Evolutionary conservation across 1,140 invertebrate species (phyloP), one percentile per base, ranked within the genome.

Genomic region (Marisa cornuarietis): DNA sequence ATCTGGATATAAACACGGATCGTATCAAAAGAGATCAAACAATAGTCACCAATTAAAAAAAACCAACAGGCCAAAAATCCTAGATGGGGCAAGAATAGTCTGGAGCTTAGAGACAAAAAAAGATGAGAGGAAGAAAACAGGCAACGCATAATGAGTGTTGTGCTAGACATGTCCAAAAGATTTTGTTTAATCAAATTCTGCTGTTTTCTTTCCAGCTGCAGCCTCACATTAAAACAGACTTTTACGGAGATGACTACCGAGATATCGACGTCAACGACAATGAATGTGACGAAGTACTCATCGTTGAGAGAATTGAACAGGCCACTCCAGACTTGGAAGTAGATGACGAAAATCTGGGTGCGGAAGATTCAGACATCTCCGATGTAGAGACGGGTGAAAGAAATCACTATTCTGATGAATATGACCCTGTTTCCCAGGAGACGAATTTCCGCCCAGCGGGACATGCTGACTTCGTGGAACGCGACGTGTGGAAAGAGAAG

Each of bases 171-270:
- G 9, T 14, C 54, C 54, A 58, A 11, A 58, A 58, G 54, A 58
- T 14, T 14, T 1, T 58, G 54, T 18, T 18, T 58, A 11, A 58
- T 58, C 16, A 58, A 4, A 58, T 62, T 54, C 51, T 81, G 7
- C 49, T 65, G 20, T 22, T 71, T 69, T 42, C 68, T 49, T 42
- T 49, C 58, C 20, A 66, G 24, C 52, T 31, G 22, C 51, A n/a
- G 20, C 31, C 22, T 31, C 69, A 77, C 52, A 51, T 71, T 73
- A 66, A 31, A 8, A 77, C 62, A 6, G 61, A 76, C 10, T 86
- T 84, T 31, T 84, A 82, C 73, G 82, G 85, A n/a, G 83, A 86
- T 71, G 54, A 76, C 63, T 65, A 81, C 42, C 22, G n/a, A 58
- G 73, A 54, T 66, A 49, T 51, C 0, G 76, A 77, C 76, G 52